Evolutionary conservation across 1,140 invertebrate species (phyloP).

Genomic region (Panagrolaimus sp.): DNA sequence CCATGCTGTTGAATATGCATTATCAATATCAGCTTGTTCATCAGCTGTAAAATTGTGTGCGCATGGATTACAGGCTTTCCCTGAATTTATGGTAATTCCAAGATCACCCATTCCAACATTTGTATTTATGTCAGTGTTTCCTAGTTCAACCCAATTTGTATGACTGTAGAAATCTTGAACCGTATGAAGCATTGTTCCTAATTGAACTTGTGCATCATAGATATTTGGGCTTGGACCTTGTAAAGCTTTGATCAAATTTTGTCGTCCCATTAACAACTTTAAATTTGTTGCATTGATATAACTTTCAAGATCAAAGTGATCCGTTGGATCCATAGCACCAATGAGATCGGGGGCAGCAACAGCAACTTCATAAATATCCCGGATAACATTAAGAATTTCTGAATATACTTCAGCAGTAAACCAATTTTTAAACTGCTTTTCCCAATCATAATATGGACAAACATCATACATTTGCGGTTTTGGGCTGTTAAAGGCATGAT

Average conservation of each 20-base stretch:
- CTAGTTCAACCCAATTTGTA: conserved; percentile 25
- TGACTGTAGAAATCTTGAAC: conserved; percentile 19
- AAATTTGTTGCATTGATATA: conserved; percentile 4
- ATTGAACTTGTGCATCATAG: conserved; percentile 4
- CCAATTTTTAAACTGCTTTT: neutral
- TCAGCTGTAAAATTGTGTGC: neutral
- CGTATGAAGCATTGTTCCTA: conserved; percentile 13
- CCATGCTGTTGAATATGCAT: neutral
- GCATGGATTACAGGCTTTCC: neutral
- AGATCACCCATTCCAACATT: neutral
- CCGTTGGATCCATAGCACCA: neutral
- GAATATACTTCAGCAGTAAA: neutral
- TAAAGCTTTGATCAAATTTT: neutral
- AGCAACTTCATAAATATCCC: neutral
- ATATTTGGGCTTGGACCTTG: neutral
- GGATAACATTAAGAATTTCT: neutral
- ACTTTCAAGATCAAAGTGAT: neutral
- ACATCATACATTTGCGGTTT: neutral
- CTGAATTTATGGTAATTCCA: neutral
- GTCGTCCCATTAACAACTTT: neutral
- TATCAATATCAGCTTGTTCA: neutral
- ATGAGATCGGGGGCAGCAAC: neutral
- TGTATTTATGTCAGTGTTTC: conserved; percentile 15
- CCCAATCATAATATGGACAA: conserved; percentile 2
- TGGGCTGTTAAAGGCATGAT: neutral